phyloP scores from a whole-genome alignment of 2,113 vertebrate genomes.

The Cyphomyrus discorhynchus region DNA sequence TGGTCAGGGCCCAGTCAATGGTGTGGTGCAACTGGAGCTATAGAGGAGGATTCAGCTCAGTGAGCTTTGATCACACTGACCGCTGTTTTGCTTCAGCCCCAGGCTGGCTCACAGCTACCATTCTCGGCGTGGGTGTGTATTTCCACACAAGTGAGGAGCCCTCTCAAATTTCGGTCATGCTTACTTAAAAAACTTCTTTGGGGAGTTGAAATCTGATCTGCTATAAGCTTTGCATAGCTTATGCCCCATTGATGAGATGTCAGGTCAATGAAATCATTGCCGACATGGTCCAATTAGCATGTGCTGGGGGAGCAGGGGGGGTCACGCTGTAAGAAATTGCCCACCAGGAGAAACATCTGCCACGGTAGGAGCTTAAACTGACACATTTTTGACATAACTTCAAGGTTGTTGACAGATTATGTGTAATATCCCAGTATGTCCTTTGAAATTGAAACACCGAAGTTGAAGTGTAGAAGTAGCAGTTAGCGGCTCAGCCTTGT shows the following conservation, averaged over 20 bases:
- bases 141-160: not conserved
- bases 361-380: not conserved
- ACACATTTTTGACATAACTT: not conserved
- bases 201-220: slow-evolving; percentile 11
- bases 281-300: not conserved
- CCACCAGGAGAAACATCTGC: not conserved
- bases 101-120: not conserved
- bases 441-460: not conserved
- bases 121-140: not conserved
- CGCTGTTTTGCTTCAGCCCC: not conserved
- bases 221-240: slow-evolving; percentile 14
- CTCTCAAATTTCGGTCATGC: not conserved
- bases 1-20: not conserved
- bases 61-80: not conserved
- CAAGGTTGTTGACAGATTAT: not conserved
- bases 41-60: not conserved
- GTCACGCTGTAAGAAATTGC: not conserved
- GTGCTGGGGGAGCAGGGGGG: not conserved
- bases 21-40: not conserved
- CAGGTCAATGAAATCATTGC: slow-evolving; percentile 5
- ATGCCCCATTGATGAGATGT: not conserved
- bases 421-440: not conserved
- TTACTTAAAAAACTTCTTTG: not conserved
- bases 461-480: not conserved
- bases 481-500: not conserved